Base-by-base conservation (phyloP, 35 echinoderm and acorn worm species). In the Apostichopus parvimensis region DNA sequence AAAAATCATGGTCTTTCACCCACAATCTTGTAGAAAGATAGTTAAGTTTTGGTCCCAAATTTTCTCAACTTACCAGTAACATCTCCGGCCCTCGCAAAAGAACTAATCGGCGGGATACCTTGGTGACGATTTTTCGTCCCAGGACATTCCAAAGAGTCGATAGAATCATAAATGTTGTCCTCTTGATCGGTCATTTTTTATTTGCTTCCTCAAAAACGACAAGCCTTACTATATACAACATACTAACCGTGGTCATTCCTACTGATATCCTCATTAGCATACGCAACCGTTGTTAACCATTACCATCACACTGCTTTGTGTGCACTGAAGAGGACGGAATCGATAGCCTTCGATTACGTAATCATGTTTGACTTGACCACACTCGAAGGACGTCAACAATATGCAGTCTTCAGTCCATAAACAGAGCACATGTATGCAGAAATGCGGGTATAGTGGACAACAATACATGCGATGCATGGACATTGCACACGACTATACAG, bases 311-410 rank as follows among this genome's bases (percentile, higher is more conserved):
- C 57, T 21, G 81, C 54, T 58, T 84, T 59, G 54, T 84, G 81
- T 84, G 56, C 23, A 58, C 17, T 20, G 18, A 20, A 1, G 54
- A 84, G 57, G 81, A 58, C 81, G 81, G 57, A 84, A 58, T 84
- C 81, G 58, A 84, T 84, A 60, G 81, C 81, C 81, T 84, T 84
- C 54, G 55, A 24, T 84, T 84, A 84, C 81, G 81, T 84, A 84
- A 84, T 84, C 81, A 84, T 84, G 81, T 84, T 84, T 84, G 81
- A 55, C 55, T 59, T 84, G 34, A 20, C 55, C 81, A 84, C 71
- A 75, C 71, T 22, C 21, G 11, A 75, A 75, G 71, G 71, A 18
- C 71, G 71, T 75, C 71, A 22, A 20, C n/a, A 20, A 18, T 5
- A 84, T 21, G 23, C 55, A 54, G 26, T 59, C 20, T 23, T 56